Percentiles rank a stretch among this genome's conserved stretches.
Evolutionary conservation across 2,797 vertebrate genomes (phyloP).

Genomic region (Euthynnus affinis): DNA sequence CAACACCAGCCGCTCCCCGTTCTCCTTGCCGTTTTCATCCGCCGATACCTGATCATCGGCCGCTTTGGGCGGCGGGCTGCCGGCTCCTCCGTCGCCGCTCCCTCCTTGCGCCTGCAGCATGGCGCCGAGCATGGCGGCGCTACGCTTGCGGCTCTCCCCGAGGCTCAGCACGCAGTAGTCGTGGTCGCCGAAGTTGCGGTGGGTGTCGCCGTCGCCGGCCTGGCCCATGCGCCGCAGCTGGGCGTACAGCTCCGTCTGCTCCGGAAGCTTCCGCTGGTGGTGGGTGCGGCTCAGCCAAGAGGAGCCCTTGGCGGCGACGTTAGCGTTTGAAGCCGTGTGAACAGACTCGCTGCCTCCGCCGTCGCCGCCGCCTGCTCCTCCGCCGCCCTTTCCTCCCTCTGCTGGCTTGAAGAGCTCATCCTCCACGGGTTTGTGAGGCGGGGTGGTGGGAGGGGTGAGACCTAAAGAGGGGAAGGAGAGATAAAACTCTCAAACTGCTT

Average conservation of each 20-base stretch:
- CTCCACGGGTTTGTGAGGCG: constrained; percentile 95
- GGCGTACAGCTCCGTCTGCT: constrained; percentile 96
- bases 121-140: constrained; percentile 67
- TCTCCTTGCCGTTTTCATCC: constrained; percentile 37
- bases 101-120: constrained; percentile 57
- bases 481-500: background rate
- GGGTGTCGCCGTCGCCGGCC: constrained; percentile 66
- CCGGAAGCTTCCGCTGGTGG: constrained; percentile 89
- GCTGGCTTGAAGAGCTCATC: constrained; percentile 96
- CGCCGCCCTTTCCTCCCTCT: constrained; percentile 83
- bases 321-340: constrained; percentile 31
- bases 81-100: constrained; percentile 28
- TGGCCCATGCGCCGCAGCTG: constrained; percentile 90
- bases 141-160: constrained; percentile 81
- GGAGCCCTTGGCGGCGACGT: constrained; percentile 52
- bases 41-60: constrained; percentile 26
- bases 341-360: constrained; percentile 45
- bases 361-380: constrained; percentile 50
- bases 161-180: constrained; percentile 93
- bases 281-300: constrained; percentile 73
- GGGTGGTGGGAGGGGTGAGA: constrained; percentile 97
- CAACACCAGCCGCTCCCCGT: constrained; percentile 23
- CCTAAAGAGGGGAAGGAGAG: constrained; percentile 80
- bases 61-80: constrained; percentile 8
- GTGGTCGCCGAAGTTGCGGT: constrained; percentile 93